Percentiles rank a stretch among this genome's conserved stretches.
Conservation (phyloP, 2,797 vertebrate genomes). For the Peromyscus eremicus region DNA sequence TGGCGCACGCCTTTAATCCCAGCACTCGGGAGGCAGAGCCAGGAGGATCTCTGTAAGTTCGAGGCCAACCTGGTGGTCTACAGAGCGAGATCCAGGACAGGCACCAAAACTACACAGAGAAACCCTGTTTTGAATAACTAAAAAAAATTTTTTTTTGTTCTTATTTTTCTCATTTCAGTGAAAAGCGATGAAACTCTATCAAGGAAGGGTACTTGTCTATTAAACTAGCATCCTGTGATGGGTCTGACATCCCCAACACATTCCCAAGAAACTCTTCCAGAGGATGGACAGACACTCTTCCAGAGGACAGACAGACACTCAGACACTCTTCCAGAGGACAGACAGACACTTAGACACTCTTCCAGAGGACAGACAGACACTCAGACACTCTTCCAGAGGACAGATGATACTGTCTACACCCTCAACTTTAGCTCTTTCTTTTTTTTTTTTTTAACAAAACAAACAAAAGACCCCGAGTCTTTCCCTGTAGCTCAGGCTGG, state of each 20-base stretch:
- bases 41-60: not conserved
- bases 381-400: not conserved
- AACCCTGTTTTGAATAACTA: not conserved
- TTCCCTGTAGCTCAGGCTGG: not conserved
- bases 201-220: not conserved
- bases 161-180: slow-evolving; percentile 45
- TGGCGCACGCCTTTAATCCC: not conserved
- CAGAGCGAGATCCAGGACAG: not conserved
- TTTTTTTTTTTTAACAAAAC: too few species aligned
- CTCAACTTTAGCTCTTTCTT: not conserved
- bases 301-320: not conserved
- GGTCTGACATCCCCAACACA: not conserved
- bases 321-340: not conserved
- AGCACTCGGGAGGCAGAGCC: not conserved
- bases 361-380: not conserved
- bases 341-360: too few species aligned
- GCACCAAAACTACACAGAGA: not conserved
- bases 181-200: slow-evolving; percentile 35
- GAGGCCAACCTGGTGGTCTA: not conserved
- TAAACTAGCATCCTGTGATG: not conserved
- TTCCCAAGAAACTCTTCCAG: not conserved
- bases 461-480: not conserved
- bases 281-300: too few species aligned
- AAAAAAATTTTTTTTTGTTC: not conserved
- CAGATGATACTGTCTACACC: not conserved